Evolutionary conservation across 2,888 invertebrate genomes (phyloP), one percentile per base, ranked within the genome.

Genomic region (Nemotelus pantherinus): DNA sequence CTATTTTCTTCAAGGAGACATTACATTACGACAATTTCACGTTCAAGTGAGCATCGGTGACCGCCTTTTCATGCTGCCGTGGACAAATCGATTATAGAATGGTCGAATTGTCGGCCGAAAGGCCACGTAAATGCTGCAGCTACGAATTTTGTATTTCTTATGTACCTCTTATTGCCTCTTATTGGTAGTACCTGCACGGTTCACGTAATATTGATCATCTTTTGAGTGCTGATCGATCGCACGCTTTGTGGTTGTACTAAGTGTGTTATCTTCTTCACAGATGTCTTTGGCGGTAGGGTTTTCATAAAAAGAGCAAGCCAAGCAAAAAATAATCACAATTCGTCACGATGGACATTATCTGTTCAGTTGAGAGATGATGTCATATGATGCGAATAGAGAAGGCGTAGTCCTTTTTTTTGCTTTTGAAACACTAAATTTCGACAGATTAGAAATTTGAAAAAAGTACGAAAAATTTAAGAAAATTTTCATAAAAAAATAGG

Each of bases 61-160:
- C 79, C 80, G 81, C 80, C 81, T 81, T 81, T 81, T 81, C 79
- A 81, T 80, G 81, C 79, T 81, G 81, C 80, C 79, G 78, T 80
- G 68, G 64, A 63, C 74, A 78, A 77, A 81, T 81, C 81, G 79
- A 81, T 81, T 80, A 80, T 80, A 78, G 6, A 25, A 70, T 44
- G 48, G 41, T 48, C 60, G 45, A 47, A n/a, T 39, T 50, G 47
- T 60, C 5, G 63, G 63, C 25, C 47, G 63, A 5, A 25, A 63
- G 63, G 50, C 74, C 63, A 63, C 63, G 63, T 63, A 48, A 74
- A 74, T 48, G 48, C 48, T 74, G 60, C 60, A 55, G 53, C 48
- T 43, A 44, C n/a, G 48, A n/a, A 41, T 70, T 70, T 25, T 25
- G 25, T 25, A 25, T 25, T 25, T 25, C 25, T 25, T 25, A 25